A percentile compares a stretch with the other conserved stretches of the same genome.
These are phyloP conservation scores for Diarsia rubi DNA, from an alignment of 2,888 invertebrate species.

Conservation along the genomic window DNA sequence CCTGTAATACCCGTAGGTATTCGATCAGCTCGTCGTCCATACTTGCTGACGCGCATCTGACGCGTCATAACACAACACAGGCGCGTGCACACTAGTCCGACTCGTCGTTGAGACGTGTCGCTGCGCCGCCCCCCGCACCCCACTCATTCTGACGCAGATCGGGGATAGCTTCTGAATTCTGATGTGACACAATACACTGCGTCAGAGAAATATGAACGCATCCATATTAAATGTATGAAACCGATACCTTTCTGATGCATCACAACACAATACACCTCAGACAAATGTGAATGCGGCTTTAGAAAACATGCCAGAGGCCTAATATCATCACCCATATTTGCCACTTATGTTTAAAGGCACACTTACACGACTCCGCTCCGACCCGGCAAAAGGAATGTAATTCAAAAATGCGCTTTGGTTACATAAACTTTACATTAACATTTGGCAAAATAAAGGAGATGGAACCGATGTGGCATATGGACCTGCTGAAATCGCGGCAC, in stretches of 20 bases:
- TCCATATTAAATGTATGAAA: slow-evolving; percentile 13
- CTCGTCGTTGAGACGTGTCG: background rate
- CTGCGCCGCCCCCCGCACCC: slow-evolving; percentile 1
- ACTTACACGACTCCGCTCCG: background rate
- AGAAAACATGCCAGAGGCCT: no score
- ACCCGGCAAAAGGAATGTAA: background rate
- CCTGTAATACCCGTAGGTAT: background rate
- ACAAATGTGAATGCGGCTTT: no score
- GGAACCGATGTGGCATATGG: no score
- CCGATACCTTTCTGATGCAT: slow-evolving; percentile 9
- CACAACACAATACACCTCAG: slow-evolving; percentile 9
- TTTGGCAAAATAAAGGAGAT: no score
- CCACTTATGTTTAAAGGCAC: no score
- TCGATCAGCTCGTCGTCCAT: background rate
- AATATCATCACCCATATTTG: no score
- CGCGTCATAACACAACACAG: slow-evolving; percentile 1
- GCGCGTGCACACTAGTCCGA: background rate
- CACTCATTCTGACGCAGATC: slow-evolving; percentile 2
- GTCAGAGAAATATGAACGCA: no score
- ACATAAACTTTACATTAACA: background rate
- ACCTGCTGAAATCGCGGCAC: no score
- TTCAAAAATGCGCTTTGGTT: background rate
- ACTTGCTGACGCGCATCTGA: no score
- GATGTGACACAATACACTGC: no score
- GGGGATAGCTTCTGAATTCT: slow-evolving; percentile 5